Base-by-base conservation (phyloP, 2,797 vertebrate genomes). In the Harpagifer antarcticus region DNA sequence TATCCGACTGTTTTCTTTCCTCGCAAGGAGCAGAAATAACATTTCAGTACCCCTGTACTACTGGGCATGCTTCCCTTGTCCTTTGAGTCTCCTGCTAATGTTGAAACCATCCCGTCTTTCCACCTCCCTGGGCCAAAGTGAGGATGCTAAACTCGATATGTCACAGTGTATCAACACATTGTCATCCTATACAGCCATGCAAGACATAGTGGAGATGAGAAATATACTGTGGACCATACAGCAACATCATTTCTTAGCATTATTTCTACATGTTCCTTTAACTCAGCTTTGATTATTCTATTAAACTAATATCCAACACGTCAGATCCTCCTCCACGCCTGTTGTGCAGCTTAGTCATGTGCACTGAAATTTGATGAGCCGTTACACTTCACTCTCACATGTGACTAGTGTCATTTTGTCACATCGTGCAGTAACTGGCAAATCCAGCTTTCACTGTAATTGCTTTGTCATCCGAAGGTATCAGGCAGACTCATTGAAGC, bases 331-430 rank as follows among this genome's bases (percentile, higher is more conserved):
- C n/a, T n/a, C n/a, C n/a, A n/a, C n/a, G n/a, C n/a, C n/a, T n/a
- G n/a, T n/a, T n/a, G n/a, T n/a, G n/a, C n/a, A n/a, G n/a, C n/a
- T n/a, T n/a, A n/a, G n/a, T n/a, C n/a, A n/a, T n/a, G n/a, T n/a
- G n/a, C n/a, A n/a, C n/a, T n/a, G n/a, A n/a, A n/a, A n/a, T n/a
- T n/a, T n/a, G n/a, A n/a, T n/a, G n/a, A n/a, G n/a, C n/a, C n/a
- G n/a, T n/a, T n/a, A n/a, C n/a, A n/a, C n/a, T n/a, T n/a, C n/a
- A n/a, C n/a, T n/a, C n/a, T n/a, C n/a, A n/a, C n/a, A n/a, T n/a
- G n/a, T n/a, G 71, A 66, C 37, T 54, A 0, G 2, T 71, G 71
- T 55, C 23, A 44, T 57, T 63, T 31, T 59, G 42, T 53, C 27
- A 37, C 31, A 7, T 48, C 5, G 2, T 53, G 45, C 19, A 37